These are phyloP conservation scores for Dryococelus australis DNA, from an alignment of 2,888 invertebrate genomes.

Conservation along the genomic window DNA sequence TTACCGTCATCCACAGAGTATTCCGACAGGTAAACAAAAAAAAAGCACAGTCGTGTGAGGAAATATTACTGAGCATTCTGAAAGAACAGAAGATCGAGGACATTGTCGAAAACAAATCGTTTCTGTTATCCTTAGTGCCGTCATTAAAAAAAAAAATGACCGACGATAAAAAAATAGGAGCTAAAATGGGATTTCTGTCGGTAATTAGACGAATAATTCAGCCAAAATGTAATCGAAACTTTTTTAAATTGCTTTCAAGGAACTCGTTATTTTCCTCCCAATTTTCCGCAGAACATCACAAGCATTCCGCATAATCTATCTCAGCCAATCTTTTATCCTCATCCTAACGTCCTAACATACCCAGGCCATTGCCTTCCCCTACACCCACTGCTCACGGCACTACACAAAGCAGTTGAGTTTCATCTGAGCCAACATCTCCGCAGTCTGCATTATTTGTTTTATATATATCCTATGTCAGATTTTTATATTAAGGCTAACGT, in stretches of 20 bases:
- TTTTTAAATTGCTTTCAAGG: constrained; percentile 13
- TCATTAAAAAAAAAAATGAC: neutral
- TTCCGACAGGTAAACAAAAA: neutral
- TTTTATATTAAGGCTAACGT: no score
- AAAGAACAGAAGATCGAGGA: neutral
- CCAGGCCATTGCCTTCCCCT: neutral
- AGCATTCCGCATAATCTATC: constrained; percentile 6
- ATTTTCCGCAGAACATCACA: neutral
- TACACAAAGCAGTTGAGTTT: neutral
- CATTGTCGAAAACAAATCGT: neutral
- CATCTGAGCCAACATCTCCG: constrained; percentile 5
- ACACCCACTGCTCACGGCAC: neutral
- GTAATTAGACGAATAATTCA: neutral
- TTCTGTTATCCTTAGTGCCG: constrained; percentile 23
- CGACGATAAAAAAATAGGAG: neutral
- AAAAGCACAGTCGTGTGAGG: neutral
- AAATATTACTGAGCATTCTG: no score
- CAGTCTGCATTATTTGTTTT: neutral
- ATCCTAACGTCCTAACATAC: neutral
- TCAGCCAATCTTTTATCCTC: neutral
- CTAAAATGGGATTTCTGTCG: constrained; percentile 13
- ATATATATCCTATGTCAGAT: neutral
- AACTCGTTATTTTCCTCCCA: neutral
- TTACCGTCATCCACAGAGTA: neutral
- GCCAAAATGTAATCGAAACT: neutral